Conservation (phyloP, 1,140 invertebrate genomes). For the Cataglyphis hispanica region DNA sequence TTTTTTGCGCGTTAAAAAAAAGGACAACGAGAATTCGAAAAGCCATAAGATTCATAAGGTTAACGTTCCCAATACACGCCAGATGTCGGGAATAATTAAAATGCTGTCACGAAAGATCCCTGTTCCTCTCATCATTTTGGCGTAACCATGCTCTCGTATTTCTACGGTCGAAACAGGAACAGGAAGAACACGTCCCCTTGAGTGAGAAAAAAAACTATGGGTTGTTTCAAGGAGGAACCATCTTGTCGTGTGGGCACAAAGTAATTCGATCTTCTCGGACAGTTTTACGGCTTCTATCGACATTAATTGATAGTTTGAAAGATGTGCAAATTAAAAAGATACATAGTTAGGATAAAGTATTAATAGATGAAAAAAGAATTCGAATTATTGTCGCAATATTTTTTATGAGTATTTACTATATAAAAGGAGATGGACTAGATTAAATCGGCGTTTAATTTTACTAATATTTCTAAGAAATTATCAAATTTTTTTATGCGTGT, state of each 20-base stretch:
- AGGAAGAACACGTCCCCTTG: conserved; percentile 61
- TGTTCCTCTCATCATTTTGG: conserved; percentile 30
- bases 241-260: conserved; percentile 34
- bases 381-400: background rate
- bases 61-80: background rate
- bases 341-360: background rate
- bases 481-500: background rate
- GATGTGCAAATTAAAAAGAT: background rate
- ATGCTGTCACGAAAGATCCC: conserved; percentile 43
- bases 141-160: conserved; percentile 59
- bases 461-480: background rate
- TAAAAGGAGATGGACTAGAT: background rate
- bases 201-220: conserved; percentile 30
- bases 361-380: background rate
- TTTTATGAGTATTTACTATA: conserved; percentile 1
- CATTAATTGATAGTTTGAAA: conserved; percentile 26
- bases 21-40: background rate
- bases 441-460: background rate
- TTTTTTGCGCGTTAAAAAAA: background rate
- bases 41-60: background rate
- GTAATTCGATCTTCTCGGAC: conserved; percentile 42
- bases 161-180: conserved; percentile 58
- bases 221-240: background rate
- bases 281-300: conserved; percentile 41
- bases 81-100: conserved; percentile 63